phyloP scores from a whole-genome alignment of 2,888 invertebrate species.

The Papilio elwesi region DNA sequence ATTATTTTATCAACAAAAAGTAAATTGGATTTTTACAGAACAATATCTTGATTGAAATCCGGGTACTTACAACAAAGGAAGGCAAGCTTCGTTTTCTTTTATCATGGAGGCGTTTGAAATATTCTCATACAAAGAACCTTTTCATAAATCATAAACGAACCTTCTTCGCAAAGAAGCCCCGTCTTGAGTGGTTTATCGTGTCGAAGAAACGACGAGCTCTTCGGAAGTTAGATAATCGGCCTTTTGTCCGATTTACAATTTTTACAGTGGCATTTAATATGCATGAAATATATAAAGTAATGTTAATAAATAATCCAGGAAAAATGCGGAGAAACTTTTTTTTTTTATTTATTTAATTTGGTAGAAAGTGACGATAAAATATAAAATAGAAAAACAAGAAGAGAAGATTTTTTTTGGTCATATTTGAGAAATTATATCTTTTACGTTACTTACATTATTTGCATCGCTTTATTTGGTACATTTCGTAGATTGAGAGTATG shows the following conservation, averaged over 20 bases:
- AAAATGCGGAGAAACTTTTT: not conserved
- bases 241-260: conserved; percentile 14
- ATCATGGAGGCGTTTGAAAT: conserved; percentile 17
- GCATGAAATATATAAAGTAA: conserved; percentile 3
- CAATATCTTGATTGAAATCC: not conserved
- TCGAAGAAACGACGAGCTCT: conserved; percentile 3
- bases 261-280: conserved; percentile 18
- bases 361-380: not conserved
- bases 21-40: not conserved
- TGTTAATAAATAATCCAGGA: not conserved
- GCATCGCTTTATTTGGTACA: too few relatives aligned
- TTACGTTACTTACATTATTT: not conserved
- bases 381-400: not conserved
- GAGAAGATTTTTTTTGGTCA: not conserved
- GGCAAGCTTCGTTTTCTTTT: not conserved
- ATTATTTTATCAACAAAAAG: not conserved
- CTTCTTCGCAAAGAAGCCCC: conserved; percentile 6
- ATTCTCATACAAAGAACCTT: not conserved
- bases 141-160: conserved; percentile 26
- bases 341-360: not conserved
- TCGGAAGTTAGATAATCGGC: conserved; percentile 5
- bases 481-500: too few relatives aligned
- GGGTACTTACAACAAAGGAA: not conserved
- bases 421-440: too few relatives aligned
- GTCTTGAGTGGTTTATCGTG: conserved; percentile 29